These are phyloP conservation scores for Cranoglanis bouderius DNA, from an alignment of 2,113 vertebrate genomes.

Conservation along the genomic window DNA sequence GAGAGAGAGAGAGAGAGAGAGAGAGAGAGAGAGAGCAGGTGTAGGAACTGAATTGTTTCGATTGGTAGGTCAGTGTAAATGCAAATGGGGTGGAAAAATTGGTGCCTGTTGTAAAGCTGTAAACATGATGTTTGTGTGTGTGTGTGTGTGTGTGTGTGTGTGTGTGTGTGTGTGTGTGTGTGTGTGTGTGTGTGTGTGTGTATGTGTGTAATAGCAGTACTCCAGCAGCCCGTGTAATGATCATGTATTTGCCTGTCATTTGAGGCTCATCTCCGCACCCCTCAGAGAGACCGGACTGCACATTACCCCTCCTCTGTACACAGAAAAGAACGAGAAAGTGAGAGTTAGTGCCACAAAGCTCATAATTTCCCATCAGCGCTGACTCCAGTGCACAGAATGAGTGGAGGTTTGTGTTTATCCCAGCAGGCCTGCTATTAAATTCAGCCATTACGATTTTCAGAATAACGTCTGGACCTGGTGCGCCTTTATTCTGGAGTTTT, in stretches of 20 bases:
- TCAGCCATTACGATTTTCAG: background rate
- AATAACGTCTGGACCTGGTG: background rate
- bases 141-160: constrained; percentile 28
- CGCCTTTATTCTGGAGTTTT: background rate
- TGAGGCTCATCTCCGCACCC: constrained; percentile 4
- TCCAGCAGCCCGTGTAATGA: constrained; percentile 29
- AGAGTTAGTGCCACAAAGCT: constrained; percentile 24
- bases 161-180: constrained; percentile 9
- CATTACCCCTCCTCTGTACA: constrained; percentile 5
- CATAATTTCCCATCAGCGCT: constrained; percentile 23
- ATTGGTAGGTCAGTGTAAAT: constrained; percentile 10
- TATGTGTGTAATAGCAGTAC: constrained; percentile 19
- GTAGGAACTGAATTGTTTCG: background rate
- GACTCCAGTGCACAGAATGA: background rate
- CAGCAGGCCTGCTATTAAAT: background rate
- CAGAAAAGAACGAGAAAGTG: background rate
- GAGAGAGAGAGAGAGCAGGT: background rate
- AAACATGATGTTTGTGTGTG: background rate
- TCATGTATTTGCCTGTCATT: constrained; percentile 1
- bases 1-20: constrained; percentile 8
- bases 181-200: constrained; percentile 29
- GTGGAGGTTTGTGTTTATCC: background rate
- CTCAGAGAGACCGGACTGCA: background rate
- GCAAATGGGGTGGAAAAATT: constrained; percentile 11
- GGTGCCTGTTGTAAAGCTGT: constrained; percentile 8